Conservation (phyloP, 2,797 vertebrate species). For the Myioborus miniatus region DNA sequence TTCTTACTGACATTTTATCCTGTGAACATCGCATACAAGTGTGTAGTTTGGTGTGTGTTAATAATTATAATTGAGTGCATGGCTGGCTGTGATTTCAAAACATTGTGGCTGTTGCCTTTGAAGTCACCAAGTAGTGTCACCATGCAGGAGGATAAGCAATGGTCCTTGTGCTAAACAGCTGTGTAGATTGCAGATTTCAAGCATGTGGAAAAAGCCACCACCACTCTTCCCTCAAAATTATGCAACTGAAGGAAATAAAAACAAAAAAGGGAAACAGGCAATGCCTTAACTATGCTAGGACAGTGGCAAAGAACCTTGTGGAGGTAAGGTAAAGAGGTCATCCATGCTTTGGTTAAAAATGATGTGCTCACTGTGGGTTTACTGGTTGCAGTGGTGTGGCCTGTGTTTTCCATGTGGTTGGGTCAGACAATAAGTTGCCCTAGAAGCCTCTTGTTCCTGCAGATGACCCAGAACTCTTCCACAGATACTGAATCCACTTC, state of each 20-base stretch:
- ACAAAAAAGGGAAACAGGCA: not conserved
- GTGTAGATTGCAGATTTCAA: not conserved
- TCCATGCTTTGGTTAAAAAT: not conserved
- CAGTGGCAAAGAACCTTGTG: not conserved
- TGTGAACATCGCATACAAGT: not conserved
- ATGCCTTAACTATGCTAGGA: not conserved
- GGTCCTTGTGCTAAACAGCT: not conserved
- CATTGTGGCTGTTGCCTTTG: not conserved
- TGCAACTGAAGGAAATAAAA: not conserved
- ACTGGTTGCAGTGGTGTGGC: not conserved
- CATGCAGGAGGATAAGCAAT: not conserved
- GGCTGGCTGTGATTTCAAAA: not conserved
- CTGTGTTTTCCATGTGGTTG: not conserved
- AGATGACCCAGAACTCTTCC: not conserved
- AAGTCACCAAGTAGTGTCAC: not conserved
- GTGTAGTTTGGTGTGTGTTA: not conserved
- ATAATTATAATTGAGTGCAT: not conserved
- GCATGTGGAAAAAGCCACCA: not conserved
- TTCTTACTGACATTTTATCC: not conserved
- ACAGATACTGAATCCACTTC: not conserved
- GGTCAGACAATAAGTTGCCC: not conserved
- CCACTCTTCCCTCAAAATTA: not conserved
- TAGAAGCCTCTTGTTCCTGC: not conserved
- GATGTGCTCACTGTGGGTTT: not conserved
- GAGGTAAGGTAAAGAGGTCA: not conserved